phyloP scores from a whole-genome alignment of 2,113 vertebrate genomes.

The Pseudopodoces humilis region DNA sequence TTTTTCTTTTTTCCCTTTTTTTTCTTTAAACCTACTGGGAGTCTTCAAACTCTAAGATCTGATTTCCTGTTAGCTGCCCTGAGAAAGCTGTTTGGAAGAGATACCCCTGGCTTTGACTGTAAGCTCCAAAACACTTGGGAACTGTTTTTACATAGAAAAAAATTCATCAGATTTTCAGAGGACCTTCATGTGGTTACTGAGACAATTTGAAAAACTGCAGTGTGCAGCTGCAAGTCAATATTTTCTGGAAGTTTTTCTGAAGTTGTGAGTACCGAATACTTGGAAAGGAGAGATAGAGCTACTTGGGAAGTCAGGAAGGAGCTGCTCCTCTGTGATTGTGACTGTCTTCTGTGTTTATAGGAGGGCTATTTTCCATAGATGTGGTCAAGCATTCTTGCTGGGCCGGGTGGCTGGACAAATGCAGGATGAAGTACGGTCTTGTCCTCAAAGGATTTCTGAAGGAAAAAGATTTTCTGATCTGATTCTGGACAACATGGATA shows the following conservation, averaged over 20 bases:
- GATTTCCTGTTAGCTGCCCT: not conserved
- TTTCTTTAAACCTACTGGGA: not conserved
- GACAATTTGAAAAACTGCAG: not conserved
- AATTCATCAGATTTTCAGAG: not conserved
- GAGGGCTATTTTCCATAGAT: not conserved
- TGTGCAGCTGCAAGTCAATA: not conserved
- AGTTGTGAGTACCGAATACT: not conserved
- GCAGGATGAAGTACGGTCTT: not conserved
- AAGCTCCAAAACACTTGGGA: not conserved
- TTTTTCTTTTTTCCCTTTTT: not conserved
- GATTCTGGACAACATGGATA: not conserved
- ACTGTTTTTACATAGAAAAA: not conserved
- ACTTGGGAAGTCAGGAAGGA: not conserved
- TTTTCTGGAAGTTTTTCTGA: not conserved
- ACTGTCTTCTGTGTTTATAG: not conserved
- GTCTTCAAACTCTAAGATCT: not conserved
- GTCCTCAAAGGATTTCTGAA: not conserved
- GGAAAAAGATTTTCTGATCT: not conserved
- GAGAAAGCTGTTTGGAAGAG: not conserved
- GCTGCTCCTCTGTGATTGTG: not conserved
- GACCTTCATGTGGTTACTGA: not conserved
- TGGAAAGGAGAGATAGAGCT: not conserved
- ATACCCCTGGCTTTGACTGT: not conserved
- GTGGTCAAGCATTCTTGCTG: not conserved
- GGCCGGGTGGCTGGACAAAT: not conserved